Evolutionary conservation across 2,888 invertebrate genomes (phyloP).

Genomic region (Deilephila porcellus): DNA sequence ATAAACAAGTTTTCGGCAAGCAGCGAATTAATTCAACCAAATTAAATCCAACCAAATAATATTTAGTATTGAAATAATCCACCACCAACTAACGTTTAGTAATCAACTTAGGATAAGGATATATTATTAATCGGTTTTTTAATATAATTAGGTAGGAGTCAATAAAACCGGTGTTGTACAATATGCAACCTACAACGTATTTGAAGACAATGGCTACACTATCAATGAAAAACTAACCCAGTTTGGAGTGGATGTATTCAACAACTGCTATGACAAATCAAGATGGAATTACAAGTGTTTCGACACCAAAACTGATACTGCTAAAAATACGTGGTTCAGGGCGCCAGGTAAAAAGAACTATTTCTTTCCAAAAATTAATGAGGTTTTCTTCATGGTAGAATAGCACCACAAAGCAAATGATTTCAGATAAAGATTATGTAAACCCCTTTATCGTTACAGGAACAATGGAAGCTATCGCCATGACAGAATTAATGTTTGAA

Average conservation of each 20-base stretch:
- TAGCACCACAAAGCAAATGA: too few relatives aligned
- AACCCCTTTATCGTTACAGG: conserved; percentile 50
- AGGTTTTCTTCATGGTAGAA: too few relatives aligned
- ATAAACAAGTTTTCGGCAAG: too few relatives aligned
- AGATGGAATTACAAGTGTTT: conserved; percentile 56
- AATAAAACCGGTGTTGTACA: conserved; percentile 79
- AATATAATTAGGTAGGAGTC: conserved; percentile 51
- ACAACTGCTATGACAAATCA: conserved; percentile 59
- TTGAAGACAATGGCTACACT: conserved; percentile 76
- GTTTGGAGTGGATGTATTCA: conserved; percentile 42
- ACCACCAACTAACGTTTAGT: too few relatives aligned
- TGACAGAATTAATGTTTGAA: conserved; percentile 86
- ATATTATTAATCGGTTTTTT: too few relatives aligned
- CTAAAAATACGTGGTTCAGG: conserved; percentile 64
- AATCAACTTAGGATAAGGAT: too few relatives aligned
- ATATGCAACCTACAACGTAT: conserved; percentile 74
- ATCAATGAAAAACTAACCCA: conserved; percentile 54
- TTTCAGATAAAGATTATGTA: too few relatives aligned
- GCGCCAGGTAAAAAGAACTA: conserved; percentile 55
- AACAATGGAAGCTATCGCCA: conserved; percentile 81
- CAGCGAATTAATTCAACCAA: too few relatives aligned
- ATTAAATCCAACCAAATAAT: too few relatives aligned
- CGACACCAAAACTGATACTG: conserved; percentile 59
- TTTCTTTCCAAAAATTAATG: not conserved
- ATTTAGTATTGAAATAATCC: too few relatives aligned